These are phyloP conservation scores for Acanthosepion pharaonis DNA, from an alignment of 2,888 invertebrate species.

Conservation along the genomic window DNA sequence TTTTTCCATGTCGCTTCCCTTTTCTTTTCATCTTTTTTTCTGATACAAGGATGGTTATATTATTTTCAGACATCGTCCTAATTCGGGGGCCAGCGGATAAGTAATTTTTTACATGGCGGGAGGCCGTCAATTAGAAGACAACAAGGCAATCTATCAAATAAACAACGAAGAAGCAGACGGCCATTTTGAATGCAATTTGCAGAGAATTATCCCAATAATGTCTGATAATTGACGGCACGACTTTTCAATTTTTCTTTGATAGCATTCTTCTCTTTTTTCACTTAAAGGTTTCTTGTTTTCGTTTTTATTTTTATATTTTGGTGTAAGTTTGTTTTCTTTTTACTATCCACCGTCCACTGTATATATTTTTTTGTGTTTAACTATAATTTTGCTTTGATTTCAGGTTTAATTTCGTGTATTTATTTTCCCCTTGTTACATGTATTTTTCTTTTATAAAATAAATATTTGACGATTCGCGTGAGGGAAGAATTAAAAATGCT, in stretches of 20 bases:
- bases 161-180: neutral
- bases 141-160: neutral
- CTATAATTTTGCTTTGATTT: too few species aligned
- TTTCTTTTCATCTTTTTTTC: neutral
- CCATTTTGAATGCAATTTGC: constrained; percentile 5
- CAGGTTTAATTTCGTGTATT: too few species aligned
- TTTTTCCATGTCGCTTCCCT: neutral
- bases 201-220: neutral
- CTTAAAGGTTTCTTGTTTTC: too few species aligned
- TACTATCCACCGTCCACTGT: too few species aligned
- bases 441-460: too few species aligned
- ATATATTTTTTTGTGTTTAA: too few species aligned
- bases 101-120: neutral
- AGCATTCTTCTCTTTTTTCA: neutral
- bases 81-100: neutral
- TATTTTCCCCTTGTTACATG: too few species aligned
- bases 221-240: neutral
- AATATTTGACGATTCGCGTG: too few species aligned
- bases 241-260: neutral
- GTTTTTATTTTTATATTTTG: too few species aligned
- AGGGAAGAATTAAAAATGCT: too few species aligned
- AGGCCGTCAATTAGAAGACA: neutral
- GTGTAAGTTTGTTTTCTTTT: too few species aligned
- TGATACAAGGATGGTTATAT: neutral
- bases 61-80: constrained; percentile 6